phyloP scores from a whole-genome alignment of 2,113 vertebrate species.

The Dunckerocampus dactyliophorus region DNA sequence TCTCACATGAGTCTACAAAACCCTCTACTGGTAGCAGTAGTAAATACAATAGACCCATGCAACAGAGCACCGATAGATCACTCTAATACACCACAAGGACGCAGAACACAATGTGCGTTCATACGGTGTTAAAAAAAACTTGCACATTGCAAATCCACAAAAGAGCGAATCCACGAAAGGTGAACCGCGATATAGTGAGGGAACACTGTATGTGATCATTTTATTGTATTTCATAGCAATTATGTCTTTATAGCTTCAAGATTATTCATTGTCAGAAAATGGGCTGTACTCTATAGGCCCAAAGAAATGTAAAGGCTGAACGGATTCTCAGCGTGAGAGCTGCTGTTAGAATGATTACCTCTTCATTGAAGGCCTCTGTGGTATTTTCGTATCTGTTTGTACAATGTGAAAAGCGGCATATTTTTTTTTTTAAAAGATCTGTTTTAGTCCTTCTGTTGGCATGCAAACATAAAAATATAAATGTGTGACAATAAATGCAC shows the following conservation, averaged over 20 bases:
- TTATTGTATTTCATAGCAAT: background rate
- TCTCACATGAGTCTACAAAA: too few relatives aligned
- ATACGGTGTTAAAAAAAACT: too few relatives aligned
- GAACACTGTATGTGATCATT: too few relatives aligned
- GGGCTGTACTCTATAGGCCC: background rate
- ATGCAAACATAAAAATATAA: background rate
- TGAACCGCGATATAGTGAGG: too few relatives aligned
- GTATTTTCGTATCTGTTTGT: background rate
- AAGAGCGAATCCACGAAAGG: too few relatives aligned
- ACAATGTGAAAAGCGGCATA: background rate
- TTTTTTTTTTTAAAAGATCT: background rate
- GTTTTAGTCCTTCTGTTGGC: background rate
- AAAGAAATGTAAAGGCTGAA: background rate
- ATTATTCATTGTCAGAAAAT: background rate
- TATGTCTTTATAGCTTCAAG: background rate
- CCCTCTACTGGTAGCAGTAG: too few relatives aligned
- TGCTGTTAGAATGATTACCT: background rate
- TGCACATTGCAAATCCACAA: too few relatives aligned
- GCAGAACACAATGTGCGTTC: too few relatives aligned
- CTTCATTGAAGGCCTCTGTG: background rate
- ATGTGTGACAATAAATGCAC: too few relatives aligned
- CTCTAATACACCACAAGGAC: too few relatives aligned
- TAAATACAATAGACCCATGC: too few relatives aligned
- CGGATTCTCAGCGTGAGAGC: background rate
- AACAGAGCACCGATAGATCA: too few relatives aligned